A percentile compares a stretch with the other conserved stretches of the same genome.
Conservation (phyloP, 2,888 invertebrate species). For the Neocrepidodera transversa region DNA sequence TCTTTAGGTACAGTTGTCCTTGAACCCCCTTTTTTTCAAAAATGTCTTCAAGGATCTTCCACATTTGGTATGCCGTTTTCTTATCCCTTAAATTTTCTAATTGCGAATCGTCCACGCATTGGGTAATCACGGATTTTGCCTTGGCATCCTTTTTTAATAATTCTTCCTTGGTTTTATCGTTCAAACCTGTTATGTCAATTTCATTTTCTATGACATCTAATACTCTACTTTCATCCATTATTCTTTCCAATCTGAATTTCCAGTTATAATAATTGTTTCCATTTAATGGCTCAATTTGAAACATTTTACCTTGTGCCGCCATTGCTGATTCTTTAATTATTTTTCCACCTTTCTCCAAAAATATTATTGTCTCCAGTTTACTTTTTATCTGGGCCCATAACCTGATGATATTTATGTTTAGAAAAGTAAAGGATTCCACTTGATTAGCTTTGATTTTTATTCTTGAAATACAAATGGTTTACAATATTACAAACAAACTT, state of each 20-base stretch:
- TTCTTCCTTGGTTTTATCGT: not conserved
- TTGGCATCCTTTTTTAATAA: not conserved
- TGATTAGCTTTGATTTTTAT: too few species aligned
- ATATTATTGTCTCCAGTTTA: too few species aligned
- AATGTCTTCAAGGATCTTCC: slow-evolving; percentile 21
- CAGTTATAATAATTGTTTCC: slow-evolving; percentile 16
- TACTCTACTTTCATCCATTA: slow-evolving; percentile 8
- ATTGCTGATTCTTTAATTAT: not conserved
- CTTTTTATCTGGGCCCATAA: too few species aligned
- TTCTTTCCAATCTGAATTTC: slow-evolving; percentile 9
- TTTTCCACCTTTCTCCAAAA: too few species aligned
- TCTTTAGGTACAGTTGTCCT: slow-evolving; percentile 25
- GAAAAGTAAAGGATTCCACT: too few species aligned
- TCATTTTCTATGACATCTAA: not conserved
- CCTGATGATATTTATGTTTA: too few species aligned
- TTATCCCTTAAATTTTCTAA: slow-evolving; percentile 29
- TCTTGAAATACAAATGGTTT: too few species aligned
- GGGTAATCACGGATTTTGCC: slow-evolving; percentile 13
- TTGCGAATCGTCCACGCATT: not conserved
- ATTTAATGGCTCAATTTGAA: slow-evolving; percentile 5
- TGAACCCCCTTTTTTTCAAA: slow-evolving; percentile 30
- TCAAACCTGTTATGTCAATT: not conserved
- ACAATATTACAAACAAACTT: too few species aligned
- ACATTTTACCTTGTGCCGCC: not conserved
- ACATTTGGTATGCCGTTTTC: slow-evolving; percentile 28